These are phyloP conservation scores for Trichacis sp. DNA, from an alignment of 2,888 invertebrate genomes.

Conservation along the genomic window DNA sequence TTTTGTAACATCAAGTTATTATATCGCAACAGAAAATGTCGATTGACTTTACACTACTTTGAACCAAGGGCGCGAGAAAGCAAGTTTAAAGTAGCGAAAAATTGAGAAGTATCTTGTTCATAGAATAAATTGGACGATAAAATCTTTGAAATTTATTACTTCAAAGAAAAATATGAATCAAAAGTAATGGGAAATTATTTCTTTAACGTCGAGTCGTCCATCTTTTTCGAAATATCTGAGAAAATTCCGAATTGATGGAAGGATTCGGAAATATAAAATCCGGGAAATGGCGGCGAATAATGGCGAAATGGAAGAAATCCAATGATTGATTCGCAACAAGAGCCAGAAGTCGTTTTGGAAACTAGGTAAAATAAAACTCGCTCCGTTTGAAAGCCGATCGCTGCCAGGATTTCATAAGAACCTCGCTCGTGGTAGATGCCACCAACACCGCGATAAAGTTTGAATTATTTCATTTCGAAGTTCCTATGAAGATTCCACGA, in stretches of 20 bases:
- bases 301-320: slow-evolving; percentile 17
- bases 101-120: too few species aligned
- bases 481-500: slow-evolving; percentile 40
- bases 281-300: slow-evolving; percentile 26
- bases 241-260: slow-evolving; percentile 21
- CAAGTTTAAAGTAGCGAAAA: too few species aligned
- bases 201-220: slow-evolving; percentile 14
- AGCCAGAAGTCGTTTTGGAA: slow-evolving; percentile 23
- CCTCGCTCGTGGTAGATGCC: slow-evolving; percentile 25
- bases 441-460: slow-evolving; percentile 39
- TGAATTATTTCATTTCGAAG: slow-evolving; percentile 55
- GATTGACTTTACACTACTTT: too few species aligned
- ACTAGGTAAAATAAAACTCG: slow-evolving; percentile 28
- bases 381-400: slow-evolving; percentile 33
- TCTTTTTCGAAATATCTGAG: slow-evolving; percentile 14
- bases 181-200: too few species aligned
- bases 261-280: slow-evolving; percentile 16
- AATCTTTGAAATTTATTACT: too few species aligned
- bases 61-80: too few species aligned
- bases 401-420: slow-evolving; percentile 35
- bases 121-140: too few species aligned
- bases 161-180: too few species aligned
- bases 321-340: slow-evolving; percentile 38
- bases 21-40: too few species aligned
- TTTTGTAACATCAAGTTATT: too few species aligned